Base-by-base conservation (phyloP, 2,888 invertebrate species). In the Sialis lutaria region DNA sequence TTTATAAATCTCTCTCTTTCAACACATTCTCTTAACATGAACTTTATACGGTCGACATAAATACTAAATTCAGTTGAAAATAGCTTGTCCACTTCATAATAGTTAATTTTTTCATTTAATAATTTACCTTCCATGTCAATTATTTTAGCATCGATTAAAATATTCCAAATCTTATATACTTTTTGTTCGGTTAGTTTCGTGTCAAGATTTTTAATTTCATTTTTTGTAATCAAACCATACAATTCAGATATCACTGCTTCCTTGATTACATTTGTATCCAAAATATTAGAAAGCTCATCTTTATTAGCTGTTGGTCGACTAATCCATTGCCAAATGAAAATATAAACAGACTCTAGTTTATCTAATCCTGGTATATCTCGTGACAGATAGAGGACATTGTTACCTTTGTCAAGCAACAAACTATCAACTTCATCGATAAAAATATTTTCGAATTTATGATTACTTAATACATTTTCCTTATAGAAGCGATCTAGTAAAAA, bases 371-470 rank as follows among this genome's bases (percentile, higher is more conserved):
- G 56, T 30, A 64, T 52, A n/a, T 57, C 56, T 35, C 61, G 58
- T 1, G 62, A 61, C 33, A 67, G 53, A 46, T 63, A 62, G 5
- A 64, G 54, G 33, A 62, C 60, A 50, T 64, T 59, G 42, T 58
- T 59, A 5, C 63, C 63, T 42, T 63, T 62, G 51, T 67, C 67
- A 4, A 67, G 54, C 35, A 65, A 48, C 64, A 67, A 63, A 49
- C 59, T 62, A 50, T 67, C 67, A 0, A 66, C 65, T 54, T 67
- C 67, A 49, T 67, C 67, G 3, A 66, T 55, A 6, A 67, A 58
- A 0, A 63, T 57, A 10, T 52, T 54, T 8, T 55, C 52, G 47
- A 57, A 57, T 5, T 46, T 50, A 33, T 60, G 54, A 22, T 54
- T 53, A 6, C 58, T 56, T 33, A 56, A 45, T 10, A 60, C 57